Percentiles rank a stretch among this genome's conserved stretches.
phyloP scores from a whole-genome alignment of 53 echinoderm and acorn worm genomes.

The Arbacia lixula region DNA sequence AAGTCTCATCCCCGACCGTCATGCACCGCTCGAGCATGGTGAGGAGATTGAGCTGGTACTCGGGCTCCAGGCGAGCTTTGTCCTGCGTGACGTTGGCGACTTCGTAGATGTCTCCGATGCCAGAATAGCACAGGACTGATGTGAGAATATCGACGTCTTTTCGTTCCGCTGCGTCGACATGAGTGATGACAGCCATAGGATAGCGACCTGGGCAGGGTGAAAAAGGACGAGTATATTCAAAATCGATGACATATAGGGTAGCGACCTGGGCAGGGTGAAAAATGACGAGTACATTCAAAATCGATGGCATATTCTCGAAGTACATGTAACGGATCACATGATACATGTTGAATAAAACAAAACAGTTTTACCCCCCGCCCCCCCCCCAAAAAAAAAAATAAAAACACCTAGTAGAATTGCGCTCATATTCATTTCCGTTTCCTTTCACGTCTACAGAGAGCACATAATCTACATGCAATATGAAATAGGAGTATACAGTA shows the following conservation, averaged over 20 bases:
- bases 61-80: constrained; percentile 2
- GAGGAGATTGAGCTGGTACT: constrained; percentile 37
- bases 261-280: too few species aligned
- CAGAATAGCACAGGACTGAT: background rate
- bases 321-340: background rate
- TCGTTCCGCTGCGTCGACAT: constrained; percentile 11
- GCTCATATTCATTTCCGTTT: too few species aligned
- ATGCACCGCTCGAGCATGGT: constrained; percentile 23
- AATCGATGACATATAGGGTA: constrained; percentile 18
- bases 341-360: background rate
- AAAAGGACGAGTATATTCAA: too few species aligned
- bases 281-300: too few species aligned
- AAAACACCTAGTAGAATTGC: too few species aligned
- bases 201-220: too few species aligned
- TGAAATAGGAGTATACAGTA: too few species aligned
- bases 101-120: constrained; percentile 19
- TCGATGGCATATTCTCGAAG: background rate
- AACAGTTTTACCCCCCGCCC: too few species aligned
- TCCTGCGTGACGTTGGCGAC: constrained; percentile 32
- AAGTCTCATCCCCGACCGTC: constrained; percentile 20
- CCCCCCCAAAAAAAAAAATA: too few species aligned
- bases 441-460: too few species aligned
- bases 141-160: background rate
- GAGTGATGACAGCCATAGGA: constrained; percentile 43
- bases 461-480: too few species aligned